Evolutionary conservation across 2,797 vertebrate genomes (phyloP), one percentile per base, ranked within the genome.

Genomic region (Sebastes steindachneri): DNA sequence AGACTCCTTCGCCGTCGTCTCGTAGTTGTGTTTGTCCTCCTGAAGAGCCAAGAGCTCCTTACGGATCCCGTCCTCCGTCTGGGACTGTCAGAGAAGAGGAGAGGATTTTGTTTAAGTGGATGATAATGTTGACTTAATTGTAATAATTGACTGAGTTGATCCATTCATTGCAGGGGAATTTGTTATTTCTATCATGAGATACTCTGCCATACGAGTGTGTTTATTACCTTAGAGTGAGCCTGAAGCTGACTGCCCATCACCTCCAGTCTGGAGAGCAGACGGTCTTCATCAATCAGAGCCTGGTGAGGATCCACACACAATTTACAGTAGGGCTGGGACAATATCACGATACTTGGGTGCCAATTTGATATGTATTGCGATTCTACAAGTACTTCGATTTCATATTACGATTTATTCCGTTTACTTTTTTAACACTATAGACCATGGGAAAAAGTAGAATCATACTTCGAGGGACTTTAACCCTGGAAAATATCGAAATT

Each of bases 281-380:
- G 97, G 93, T 99, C 98, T 95, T 99, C 99, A 93, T 99, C 99
- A 88, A 99, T 99, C 96, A 99, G 96, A 95, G 99, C 98, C 99
- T 99, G 87, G n/a, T 7, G 58, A 55, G 75, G 9, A 82, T 21
- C 86, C 51, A 79, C 57, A 79, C 57, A 17, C 37, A 66, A 14
- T 70, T 77, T 67, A 77, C 19, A 64, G 17, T 5, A 23, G 14
- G 2, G 23, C 5, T 29, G 1, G 41, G 41, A 45, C 1, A 17
- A 45, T 45, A 45, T 45, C 41, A 45, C 1, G 6, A 45, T 45
- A 45, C 41, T 45, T 17, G 15, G 41, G 41, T 45, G 41, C 6
- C 41, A 45, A 45, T 45, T 45, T 45, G 41, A 45, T 45, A 45
- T 17, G 35, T 37, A 14, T 37, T 37, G 37, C 12, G 37, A 37